phyloP scores from a whole-genome alignment of 2,113 vertebrate species.

The Scartelaos histophorus region DNA sequence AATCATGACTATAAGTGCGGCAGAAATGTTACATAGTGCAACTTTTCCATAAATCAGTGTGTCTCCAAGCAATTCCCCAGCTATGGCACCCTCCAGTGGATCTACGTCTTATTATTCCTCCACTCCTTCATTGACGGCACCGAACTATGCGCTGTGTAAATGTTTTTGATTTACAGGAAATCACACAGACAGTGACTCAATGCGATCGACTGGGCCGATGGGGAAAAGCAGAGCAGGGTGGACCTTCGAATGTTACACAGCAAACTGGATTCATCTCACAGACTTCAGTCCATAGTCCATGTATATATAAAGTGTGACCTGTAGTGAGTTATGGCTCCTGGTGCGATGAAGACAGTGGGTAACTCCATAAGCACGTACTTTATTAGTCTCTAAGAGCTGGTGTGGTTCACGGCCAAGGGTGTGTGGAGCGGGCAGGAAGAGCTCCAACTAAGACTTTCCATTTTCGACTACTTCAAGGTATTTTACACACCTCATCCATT shows the following conservation, averaged over 20 bases:
- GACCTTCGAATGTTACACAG: constrained; percentile 26
- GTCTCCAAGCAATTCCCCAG: constrained; percentile 9
- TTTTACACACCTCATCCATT: constrained; percentile 62
- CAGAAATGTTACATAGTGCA: too few relatives aligned
- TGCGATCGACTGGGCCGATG: constrained; percentile 16
- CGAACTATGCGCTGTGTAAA: constrained; percentile 31
- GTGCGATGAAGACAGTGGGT: constrained; percentile 14
- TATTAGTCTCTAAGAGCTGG: constrained; percentile 42
- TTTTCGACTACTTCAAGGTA: constrained; percentile 63
- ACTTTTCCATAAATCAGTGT: too few relatives aligned
- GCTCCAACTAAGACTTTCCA: constrained; percentile 68
- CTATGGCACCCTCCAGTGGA: constrained; percentile 40
- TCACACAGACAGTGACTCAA: constrained; percentile 65
- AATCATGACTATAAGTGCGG: too few relatives aligned
- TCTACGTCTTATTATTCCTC: constrained; percentile 4
- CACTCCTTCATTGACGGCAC: constrained; percentile 16
- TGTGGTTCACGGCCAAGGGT: constrained; percentile 45
- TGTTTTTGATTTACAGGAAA: constrained; percentile 53
- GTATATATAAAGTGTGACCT: constrained; percentile 18
- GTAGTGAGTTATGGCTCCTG: constrained; percentile 23
- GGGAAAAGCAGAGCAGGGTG: constrained; percentile 46
- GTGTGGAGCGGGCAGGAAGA: constrained; percentile 55
- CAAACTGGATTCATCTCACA: constrained; percentile 23
- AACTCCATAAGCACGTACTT: constrained; percentile 17
- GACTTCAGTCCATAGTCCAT: constrained; percentile 22